Evolutionary conservation across 2,797 vertebrate species (phyloP).

Genomic region (Typhlichthys subterraneus): DNA sequence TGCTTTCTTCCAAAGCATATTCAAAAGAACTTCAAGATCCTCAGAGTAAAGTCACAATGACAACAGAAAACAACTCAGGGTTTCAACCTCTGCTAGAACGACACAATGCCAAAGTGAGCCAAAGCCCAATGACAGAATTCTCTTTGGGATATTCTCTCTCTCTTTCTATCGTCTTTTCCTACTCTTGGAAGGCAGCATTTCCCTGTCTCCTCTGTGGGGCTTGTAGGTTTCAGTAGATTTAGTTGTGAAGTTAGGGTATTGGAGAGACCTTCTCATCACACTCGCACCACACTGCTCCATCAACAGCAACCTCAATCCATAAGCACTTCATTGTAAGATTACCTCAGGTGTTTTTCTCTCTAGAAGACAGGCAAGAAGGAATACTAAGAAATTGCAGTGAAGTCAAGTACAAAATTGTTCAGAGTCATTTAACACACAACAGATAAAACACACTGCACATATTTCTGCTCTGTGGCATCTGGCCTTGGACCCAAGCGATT

Average conservation of each 20-base stretch:
- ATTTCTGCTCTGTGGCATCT: background rate
- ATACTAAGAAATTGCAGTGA: constrained; percentile 26
- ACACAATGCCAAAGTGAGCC: constrained; percentile 50
- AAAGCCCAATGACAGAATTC: constrained; percentile 57
- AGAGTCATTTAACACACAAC: background rate
- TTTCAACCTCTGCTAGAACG: constrained; percentile 16
- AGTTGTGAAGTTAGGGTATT: constrained; percentile 63
- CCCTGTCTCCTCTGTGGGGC: constrained; percentile 51
- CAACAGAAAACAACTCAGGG: constrained; percentile 20
- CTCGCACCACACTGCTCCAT: constrained; percentile 67
- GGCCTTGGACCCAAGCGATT: background rate
- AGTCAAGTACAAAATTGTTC: constrained; percentile 13
- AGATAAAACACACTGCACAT: background rate
- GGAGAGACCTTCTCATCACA: constrained; percentile 66
- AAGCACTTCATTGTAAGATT: constrained; percentile 56
- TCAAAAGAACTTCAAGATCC: background rate
- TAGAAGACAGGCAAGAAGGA: constrained; percentile 14
- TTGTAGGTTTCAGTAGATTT: constrained; percentile 65
- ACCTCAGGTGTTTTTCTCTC: constrained; percentile 57
- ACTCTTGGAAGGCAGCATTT: constrained; percentile 50
- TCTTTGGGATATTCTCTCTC: constrained; percentile 43
- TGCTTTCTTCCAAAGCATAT: background rate
- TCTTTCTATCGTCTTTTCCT: constrained; percentile 59
- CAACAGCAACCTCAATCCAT: constrained; percentile 65
- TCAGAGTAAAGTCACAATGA: too few species aligned